Evolutionary conservation across 2,113 vertebrate genomes (phyloP).

Genomic region (Poeciliopsis prolifica): DNA sequence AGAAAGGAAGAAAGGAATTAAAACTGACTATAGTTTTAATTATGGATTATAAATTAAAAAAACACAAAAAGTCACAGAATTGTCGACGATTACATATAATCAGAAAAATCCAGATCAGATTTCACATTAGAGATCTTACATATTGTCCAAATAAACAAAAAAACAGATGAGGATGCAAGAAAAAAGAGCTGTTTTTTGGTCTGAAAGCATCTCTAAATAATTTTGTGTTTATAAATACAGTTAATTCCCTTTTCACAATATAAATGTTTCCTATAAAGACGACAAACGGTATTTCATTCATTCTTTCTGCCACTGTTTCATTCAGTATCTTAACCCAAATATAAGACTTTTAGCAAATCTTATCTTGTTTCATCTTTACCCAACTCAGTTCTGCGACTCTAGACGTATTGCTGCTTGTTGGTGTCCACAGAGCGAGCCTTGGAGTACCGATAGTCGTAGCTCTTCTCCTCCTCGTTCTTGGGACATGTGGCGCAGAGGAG

Average conservation of each 20-base stretch:
- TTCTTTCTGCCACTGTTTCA: background rate
- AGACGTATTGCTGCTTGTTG: conserved; percentile 62
- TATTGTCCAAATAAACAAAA: background rate
- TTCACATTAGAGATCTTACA: background rate
- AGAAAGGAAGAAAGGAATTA: background rate
- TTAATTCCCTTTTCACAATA: conserved; percentile 6
- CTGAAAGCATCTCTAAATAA: background rate
- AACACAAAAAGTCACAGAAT: background rate
- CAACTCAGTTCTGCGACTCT: background rate
- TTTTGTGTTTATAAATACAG: background rate
- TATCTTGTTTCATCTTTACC: background rate
- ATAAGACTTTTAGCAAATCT: background rate
- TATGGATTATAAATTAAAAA: background rate
- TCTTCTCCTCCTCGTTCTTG: conserved; percentile 22
- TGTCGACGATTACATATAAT: background rate
- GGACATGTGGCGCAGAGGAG: conserved; percentile 83
- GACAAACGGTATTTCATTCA: conserved; percentile 2
- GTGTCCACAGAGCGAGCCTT: conserved; percentile 49
- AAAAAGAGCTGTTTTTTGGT: too few relatives aligned
- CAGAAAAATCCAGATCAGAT: background rate
- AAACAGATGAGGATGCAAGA: background rate
- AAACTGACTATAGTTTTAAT: background rate
- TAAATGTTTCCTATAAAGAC: background rate
- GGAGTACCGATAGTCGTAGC: conserved; percentile 70
- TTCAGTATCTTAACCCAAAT: background rate